Conservation (phyloP, 2,113 vertebrate species). For the Clarias batrachus region DNA sequence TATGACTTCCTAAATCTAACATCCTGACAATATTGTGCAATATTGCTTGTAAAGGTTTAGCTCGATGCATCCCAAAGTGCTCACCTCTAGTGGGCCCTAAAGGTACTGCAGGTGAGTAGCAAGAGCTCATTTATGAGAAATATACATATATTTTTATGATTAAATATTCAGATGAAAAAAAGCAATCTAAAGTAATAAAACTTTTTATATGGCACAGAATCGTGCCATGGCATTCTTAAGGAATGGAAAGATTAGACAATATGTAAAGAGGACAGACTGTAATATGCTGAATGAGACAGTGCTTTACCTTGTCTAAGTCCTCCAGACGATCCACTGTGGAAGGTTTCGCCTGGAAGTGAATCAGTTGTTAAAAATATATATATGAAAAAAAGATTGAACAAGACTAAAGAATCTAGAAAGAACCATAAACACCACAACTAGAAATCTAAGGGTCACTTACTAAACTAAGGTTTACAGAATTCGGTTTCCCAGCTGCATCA, state of each 20-base stretch:
- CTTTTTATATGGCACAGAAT: too few relatives aligned
- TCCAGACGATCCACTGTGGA: slow-evolving; percentile 91
- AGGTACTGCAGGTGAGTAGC: too few relatives aligned
- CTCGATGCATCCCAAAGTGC: too few relatives aligned
- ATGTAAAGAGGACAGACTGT: not conserved
- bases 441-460: not conserved
- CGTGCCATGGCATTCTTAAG: too few relatives aligned
- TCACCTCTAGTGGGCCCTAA: too few relatives aligned
- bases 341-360: slow-evolving; percentile 77
- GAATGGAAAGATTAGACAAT: not conserved
- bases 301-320: slow-evolving; percentile 88
- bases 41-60: too few relatives aligned
- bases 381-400: too few relatives aligned
- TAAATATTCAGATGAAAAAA: too few relatives aligned
- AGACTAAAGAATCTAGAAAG: too few relatives aligned
- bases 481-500: not conserved
- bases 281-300: not conserved
- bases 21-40: not conserved
- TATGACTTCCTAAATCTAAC: not conserved
- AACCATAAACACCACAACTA: not conserved
- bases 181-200: too few relatives aligned
- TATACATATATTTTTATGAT: too few relatives aligned
- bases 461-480: not conserved
- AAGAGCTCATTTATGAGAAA: too few relatives aligned
- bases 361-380: not conserved